A percentile compares a stretch with the other conserved stretches of the same genome.
These are phyloP conservation scores for Polietes domitor DNA, from an alignment of 2,888 invertebrate species.

Conservation along the genomic window DNA sequence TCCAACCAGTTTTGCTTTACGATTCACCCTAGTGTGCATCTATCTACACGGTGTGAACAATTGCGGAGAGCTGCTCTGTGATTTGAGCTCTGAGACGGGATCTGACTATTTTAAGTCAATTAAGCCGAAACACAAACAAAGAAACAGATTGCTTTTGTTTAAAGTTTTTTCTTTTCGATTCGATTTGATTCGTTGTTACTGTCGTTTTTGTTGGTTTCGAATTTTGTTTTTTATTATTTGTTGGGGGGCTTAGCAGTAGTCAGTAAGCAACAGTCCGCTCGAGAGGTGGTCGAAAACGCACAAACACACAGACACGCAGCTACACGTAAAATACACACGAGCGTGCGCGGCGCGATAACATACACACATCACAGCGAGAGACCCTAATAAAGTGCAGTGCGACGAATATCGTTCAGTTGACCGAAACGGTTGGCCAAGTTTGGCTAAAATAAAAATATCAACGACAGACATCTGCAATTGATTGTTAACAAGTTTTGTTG, in stretches of 20 bases:
- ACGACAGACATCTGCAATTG: no score
- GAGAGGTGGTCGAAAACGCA: slow-evolving; percentile 41
- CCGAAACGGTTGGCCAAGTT: not conserved
- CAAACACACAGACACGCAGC: not conserved
- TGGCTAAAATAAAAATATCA: slow-evolving; percentile 3
- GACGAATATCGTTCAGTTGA: not conserved
- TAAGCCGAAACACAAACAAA: slow-evolving; percentile 30
- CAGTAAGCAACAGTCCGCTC: slow-evolving; percentile 49
- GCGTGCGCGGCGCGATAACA: no score
- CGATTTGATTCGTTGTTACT: slow-evolving; percentile 50
- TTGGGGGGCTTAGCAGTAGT: slow-evolving; percentile 58
- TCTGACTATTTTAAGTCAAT: not conserved
- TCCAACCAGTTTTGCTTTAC: no score
- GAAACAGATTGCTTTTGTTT: slow-evolving; percentile 20
- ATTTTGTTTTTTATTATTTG: slow-evolving; percentile 19
- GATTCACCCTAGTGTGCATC: no score
- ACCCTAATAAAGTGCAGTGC: no score
- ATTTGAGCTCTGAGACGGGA: not conserved
- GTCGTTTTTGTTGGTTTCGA: not conserved
- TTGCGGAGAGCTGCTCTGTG: not conserved
- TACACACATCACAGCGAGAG: no score
- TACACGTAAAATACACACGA: no score
- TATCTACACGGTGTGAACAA: no score
- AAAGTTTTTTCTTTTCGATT: slow-evolving; percentile 57
- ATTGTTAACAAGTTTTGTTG: no score